Evolutionary conservation across 2,797 vertebrate species (phyloP), one percentile per base, ranked within the genome.

Genomic region (Eupleurogrammus muticus): DNA sequence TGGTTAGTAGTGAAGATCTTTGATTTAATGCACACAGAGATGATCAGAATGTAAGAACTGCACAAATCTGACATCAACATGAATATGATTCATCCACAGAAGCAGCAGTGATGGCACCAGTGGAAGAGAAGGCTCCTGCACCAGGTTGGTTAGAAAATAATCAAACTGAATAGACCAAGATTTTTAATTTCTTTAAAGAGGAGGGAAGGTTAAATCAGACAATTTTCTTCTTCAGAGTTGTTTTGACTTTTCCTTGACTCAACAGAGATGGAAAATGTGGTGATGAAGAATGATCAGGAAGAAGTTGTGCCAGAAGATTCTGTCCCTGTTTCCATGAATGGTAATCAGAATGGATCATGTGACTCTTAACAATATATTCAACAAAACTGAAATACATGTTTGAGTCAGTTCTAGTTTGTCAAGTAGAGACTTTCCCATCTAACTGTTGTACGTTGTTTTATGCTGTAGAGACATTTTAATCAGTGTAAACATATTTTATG

Each of bases 51-150:
- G 42, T 21, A 32, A 56, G 21, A 21, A 3, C 17, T 21, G 24
- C 10, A 19, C 35, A 14, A 56, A 4, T 53, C 38, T 59, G 21
- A 61, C 36, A 57, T 14, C 32, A 61, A 16, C 12, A 40, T 63
- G 23, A 9, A 48, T 72, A 32, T 57, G 19, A 28, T 68, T 68
- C 12, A 28, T 58, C 53, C 47, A 62, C 52, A 78, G 69, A 63
- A 20, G 54, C 48, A 54, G 50, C 66, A 60, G 66, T 23, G 11
- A 38, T 32, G 4, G 50, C 16, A 4, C 55, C 34, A 1, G 21
- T 38, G 17, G 52, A 67, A 46, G 10, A 71, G 34, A 9, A 5
- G 21, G 40, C 32, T 36, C 17, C 53, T 67, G 40, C 1, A 59
- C 38, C 23, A 20, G 72, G 72, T 79, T 20, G 56, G 67, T 57